Evolutionary conservation across 2,888 invertebrate species (phyloP), one percentile per base, ranked within the genome.

Genomic region (Seira sanloemensis): DNA sequence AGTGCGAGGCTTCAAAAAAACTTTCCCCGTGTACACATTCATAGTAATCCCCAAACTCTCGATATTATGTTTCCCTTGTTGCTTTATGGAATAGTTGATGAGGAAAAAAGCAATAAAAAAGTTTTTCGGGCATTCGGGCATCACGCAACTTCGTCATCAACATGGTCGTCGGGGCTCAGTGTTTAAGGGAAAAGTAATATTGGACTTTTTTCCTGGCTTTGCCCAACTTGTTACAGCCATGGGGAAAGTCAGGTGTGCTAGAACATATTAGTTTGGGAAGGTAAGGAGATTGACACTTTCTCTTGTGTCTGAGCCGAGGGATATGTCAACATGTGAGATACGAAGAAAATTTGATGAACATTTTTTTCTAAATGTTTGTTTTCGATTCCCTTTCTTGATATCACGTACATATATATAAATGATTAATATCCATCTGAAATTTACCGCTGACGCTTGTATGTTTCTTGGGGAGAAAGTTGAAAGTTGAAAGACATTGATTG

Each of bases 101-200:
- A 74, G 62, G 73, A 67, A 50, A 73, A 79, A 69, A 73, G 79
- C 50, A 78, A 78, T 78, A 78, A 78, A 78, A 58, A 78, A 65
- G 78, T 19, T 54, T 27, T 46, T 50, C 46, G 79, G 67, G n/a
- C n/a, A n/a, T n/a, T n/a, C n/a, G n/a, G n/a, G n/a, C n/a, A 79
- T 73, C 79, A 79, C 79, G 79, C 79, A 73, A 79, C 24, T 66
- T 58, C 12, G 73, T 67, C 62, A 54, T 74, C 74, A 58, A 58
- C 58, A 58, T 58, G 58, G n/a, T 12, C 18, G 5, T n/a, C 58
- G n/a, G n/a, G n/a, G 58, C 37, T 37, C 12, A 9, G 37, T 37
- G 37, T 37, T 37, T n/a, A 37, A 37, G 37, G 37, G 37, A 37
- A 37, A 37, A 12, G n/a, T n/a, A 58, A 58, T 58, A 58, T 58